A percentile compares a stretch with the other conserved stretches of the same genome.
phyloP scores from a whole-genome alignment of 2,797 vertebrate genomes.

The Liasis olivaceus region DNA sequence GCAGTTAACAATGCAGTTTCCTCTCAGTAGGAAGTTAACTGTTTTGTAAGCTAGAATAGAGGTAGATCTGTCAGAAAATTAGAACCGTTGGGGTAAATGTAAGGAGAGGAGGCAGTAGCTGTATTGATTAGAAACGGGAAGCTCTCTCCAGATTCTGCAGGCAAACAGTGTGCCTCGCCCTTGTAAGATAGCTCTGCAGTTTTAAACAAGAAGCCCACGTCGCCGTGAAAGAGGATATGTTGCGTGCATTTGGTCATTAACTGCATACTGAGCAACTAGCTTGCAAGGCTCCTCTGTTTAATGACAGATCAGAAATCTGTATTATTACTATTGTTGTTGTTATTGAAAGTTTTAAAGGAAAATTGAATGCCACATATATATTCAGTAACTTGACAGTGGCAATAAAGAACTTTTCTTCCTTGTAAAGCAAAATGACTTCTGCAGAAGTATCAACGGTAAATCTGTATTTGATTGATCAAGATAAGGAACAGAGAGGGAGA shows the following conservation, averaged over 20 bases:
- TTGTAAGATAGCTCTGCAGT: conserved; percentile 47
- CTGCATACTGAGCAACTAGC: not conserved
- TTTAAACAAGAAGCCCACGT: conserved; percentile 53
- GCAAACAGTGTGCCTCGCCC: conserved; percentile 44
- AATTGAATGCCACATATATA: conserved; percentile 28
- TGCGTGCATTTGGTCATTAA: not conserved
- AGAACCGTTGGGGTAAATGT: not conserved
- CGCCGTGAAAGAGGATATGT: conserved; percentile 52
- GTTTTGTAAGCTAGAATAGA: not conserved
- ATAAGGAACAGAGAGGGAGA: not conserved
- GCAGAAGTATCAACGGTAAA: not conserved
- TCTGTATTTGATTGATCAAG: conserved; percentile 18
- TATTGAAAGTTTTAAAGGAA: not conserved
- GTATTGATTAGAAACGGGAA: conserved; percentile 52
- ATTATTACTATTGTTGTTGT: not conserved
- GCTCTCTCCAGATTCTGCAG: conserved; percentile 42
- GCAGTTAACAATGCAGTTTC: not conserved
- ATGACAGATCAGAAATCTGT: not conserved
- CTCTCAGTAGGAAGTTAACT: not conserved
- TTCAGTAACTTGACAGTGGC: conserved; percentile 17
- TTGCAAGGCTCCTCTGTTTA: not conserved
- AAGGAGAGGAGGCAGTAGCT: not conserved
- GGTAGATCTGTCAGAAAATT: conserved; percentile 41
- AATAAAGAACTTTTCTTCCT: not conserved
- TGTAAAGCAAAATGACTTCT: not conserved